phyloP scores from a whole-genome alignment of 2,888 invertebrate species.

The Halocaridina rubra region DNA sequence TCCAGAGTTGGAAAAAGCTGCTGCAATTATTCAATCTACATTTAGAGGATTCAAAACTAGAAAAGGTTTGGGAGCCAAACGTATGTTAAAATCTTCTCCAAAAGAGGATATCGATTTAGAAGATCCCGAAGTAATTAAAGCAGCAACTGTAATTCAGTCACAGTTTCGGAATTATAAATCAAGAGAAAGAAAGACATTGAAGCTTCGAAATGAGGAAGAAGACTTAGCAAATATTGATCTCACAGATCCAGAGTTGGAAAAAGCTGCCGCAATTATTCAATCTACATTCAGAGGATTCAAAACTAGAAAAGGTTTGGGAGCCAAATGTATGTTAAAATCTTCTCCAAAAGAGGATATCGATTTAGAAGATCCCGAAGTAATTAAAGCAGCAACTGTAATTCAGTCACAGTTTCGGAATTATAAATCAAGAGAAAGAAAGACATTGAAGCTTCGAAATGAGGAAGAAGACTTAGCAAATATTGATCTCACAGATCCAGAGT shows the following conservation, averaged over 20 bases:
- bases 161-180: too few species aligned
- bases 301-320: too few species aligned
- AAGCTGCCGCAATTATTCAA: too few species aligned
- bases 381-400: background rate
- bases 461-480: background rate
- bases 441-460: background rate
- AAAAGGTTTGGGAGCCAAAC: background rate
- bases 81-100: background rate
- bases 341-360: background rate
- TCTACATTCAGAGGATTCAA: too few species aligned
- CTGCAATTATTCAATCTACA: background rate
- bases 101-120: background rate
- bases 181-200: too few species aligned
- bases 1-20: background rate
- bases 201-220: background rate
- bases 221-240: background rate
- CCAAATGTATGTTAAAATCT: too few species aligned
- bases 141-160: too few species aligned
- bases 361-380: background rate
- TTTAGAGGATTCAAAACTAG: slow-evolving; percentile 3
- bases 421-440: background rate
- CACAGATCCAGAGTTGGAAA: too few species aligned
- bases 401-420: background rate
- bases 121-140: too few species aligned
- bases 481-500: background rate